These are phyloP conservation scores for Uria aalge DNA, from an alignment of 2,113 vertebrate species.

Conservation along the genomic window DNA sequence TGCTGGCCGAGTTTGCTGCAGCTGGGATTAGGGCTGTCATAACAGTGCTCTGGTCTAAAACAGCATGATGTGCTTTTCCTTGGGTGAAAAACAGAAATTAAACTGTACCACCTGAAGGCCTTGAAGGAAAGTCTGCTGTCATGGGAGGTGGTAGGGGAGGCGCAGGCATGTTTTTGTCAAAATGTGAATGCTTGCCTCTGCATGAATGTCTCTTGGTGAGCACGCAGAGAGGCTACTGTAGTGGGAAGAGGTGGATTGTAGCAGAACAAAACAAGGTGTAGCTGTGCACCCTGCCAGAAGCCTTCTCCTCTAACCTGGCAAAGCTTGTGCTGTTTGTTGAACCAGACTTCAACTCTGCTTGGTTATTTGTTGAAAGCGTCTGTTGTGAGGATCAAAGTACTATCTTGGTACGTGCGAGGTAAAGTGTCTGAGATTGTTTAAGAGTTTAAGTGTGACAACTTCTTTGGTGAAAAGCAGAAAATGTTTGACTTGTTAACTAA, in stretches of 20 bases:
- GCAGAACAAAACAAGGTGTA: background rate
- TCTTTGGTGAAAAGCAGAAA: background rate
- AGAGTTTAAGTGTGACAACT: background rate
- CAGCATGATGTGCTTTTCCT: background rate
- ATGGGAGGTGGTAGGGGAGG: background rate
- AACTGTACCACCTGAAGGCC: background rate
- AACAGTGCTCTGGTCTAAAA: background rate
- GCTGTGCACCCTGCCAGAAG: background rate
- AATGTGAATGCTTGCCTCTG: background rate
- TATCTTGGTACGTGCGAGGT: background rate
- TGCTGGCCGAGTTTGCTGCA: background rate
- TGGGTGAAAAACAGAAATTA: background rate
- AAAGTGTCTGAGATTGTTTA: background rate
- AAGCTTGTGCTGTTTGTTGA: background rate
- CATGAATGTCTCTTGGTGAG: background rate
- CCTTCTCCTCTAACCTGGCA: background rate
- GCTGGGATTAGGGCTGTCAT: background rate
- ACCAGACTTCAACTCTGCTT: background rate
- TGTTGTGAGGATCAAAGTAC: background rate
- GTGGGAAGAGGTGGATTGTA: background rate
- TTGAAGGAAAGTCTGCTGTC: background rate
- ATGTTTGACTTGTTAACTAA: background rate
- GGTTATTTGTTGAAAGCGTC: background rate
- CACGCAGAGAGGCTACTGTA: background rate
- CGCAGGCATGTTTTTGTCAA: background rate